A percentile compares a stretch with the other conserved stretches of the same genome.
phyloP scores from a whole-genome alignment of 2,113 vertebrate species.

The Meles meles region DNA sequence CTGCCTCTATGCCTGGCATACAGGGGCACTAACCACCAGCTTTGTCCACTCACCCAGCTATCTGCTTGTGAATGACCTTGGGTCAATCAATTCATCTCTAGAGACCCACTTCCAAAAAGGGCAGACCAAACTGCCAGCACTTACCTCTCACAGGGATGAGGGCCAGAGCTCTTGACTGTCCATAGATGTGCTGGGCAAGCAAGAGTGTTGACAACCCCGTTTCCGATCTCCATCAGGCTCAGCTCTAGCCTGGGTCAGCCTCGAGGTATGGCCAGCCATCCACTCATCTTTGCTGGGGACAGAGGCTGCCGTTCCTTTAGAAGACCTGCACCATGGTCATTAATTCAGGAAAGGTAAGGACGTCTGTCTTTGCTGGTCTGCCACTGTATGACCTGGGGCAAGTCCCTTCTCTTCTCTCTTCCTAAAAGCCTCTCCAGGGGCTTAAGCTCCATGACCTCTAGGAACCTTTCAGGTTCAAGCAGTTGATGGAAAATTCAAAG shows the following conservation, averaged over 20 bases:
- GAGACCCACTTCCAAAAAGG: not conserved
- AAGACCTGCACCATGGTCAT: not conserved
- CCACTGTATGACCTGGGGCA: not conserved
- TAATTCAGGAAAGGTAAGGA: not conserved
- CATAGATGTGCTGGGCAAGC: not conserved
- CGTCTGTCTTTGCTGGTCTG: fast-evolving
- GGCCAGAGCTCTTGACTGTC: fast-evolving
- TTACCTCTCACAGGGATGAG: fast-evolving
- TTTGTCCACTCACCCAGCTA: fast-evolving
- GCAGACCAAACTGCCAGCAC: fast-evolving
- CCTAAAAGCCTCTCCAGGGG: not conserved
- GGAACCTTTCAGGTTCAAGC: not conserved
- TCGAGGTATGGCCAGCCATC: not conserved
- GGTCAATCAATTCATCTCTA: fast-evolving
- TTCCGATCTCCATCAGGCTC: not conserved
- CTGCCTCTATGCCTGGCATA: fast-evolving
- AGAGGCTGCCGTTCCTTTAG: not conserved
- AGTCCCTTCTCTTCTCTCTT: not conserved
- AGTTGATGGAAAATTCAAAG: not conserved
- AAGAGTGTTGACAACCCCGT: fast-evolving
- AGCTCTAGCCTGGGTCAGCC: not conserved
- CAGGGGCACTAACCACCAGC: not conserved
- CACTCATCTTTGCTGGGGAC: not conserved
- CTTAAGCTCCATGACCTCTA: not conserved
- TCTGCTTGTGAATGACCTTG: not conserved